phyloP scores from a whole-genome alignment of 2,888 invertebrate genomes.

The Tachina lurida region DNA sequence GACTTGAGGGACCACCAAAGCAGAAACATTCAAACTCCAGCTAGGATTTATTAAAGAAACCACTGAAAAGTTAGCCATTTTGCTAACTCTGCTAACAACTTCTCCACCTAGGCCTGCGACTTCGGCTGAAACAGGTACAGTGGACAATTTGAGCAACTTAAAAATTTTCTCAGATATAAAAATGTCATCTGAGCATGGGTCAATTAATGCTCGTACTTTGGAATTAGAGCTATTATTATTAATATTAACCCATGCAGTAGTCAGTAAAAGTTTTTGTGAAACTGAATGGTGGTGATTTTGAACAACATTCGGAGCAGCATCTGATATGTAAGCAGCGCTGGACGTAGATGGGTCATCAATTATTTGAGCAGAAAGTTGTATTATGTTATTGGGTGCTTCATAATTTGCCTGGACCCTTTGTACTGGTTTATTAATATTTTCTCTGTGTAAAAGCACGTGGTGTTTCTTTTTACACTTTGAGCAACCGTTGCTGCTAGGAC shows the following conservation, averaged over 20 bases:
- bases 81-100: not conserved
- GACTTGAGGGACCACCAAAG: too few relatives aligned
- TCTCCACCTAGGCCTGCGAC: constrained; percentile 5
- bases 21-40: too few relatives aligned
- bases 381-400: not conserved
- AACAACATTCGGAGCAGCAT: not conserved
- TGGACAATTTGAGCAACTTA: not conserved
- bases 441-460: too few relatives aligned
- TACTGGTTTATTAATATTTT: not conserved
- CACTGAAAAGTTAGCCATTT: not conserved
- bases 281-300: not conserved
- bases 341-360: not conserved
- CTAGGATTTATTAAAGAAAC: too few relatives aligned
- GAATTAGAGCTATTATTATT: not conserved
- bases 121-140: not conserved
- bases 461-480: too few relatives aligned
- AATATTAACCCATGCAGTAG: not conserved
- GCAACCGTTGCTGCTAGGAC: too few relatives aligned
- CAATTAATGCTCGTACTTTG: not conserved
- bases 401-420: not conserved
- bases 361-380: not conserved
- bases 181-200: constrained; percentile 21
- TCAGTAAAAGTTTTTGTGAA: not conserved
- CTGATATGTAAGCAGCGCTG: too few relatives aligned
- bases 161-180: not conserved